Evolutionary conservation across 2,113 vertebrate genomes (phyloP), one percentile per base, ranked within the genome.

Genomic region (Tetrao urogallus): DNA sequence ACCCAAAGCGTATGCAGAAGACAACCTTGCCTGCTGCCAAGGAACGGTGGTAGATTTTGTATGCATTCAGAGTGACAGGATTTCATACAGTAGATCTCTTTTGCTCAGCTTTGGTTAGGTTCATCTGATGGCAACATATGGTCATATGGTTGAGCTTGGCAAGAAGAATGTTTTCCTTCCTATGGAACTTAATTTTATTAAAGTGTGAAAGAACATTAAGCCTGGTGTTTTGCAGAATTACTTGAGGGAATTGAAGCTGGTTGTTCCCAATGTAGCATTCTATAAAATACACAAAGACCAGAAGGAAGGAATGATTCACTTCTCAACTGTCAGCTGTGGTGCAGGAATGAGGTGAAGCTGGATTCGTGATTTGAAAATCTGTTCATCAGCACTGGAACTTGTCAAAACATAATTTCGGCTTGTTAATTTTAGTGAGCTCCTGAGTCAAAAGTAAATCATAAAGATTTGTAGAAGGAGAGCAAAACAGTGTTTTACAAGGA

Each of bases 341-440:
- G 74, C 92, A 84, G 83, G 89, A 89, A 91, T 40, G 89, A 96
- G 89, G 90, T 90, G 86, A 93, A 90, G 77, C 91, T 94, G 90
- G 66, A 89, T 92, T 94, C 36, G 28, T 94, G 91, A 96, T 95
- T 78, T 83, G 73, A 82, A 91, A 92, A 93, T 96, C 81, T 94
- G 83, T 95, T 96, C 94, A 89, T 96, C 93, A 87, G 72, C 69
- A 72, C 80, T 74, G 83, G 84, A 93, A 93, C 86, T 82, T 97
- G 95, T 97, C 96, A 96, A 94, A 97, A 95, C 91, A 93, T 94
- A 82, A 94, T 96, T 96, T 95, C 67, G 50, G 73, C 86, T 86
- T 93, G 83, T 96, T 96, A 95, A 94, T 96, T 96, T 97, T 93
- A 96, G 92, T 90, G 92, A 93, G 72, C 80, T 95, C 80, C 89